Base-by-base conservation (phyloP, 2,113 vertebrate species). In the Cygnus atratus region DNA sequence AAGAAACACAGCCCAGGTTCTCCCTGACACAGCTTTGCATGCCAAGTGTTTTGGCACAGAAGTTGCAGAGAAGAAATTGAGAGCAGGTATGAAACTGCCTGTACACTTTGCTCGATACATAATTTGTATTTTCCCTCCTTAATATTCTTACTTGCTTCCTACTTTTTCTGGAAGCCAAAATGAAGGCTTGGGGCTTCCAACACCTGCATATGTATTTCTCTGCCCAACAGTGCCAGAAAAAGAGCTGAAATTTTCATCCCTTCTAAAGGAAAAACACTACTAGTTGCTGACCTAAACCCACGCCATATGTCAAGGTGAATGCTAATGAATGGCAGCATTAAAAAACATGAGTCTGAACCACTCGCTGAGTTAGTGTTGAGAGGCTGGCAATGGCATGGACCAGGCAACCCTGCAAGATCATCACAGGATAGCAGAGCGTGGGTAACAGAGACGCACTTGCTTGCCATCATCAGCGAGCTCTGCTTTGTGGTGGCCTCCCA, bases 301-400 rank as follows among this genome's bases (percentile, higher is more conserved):
- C 0, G 0, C 21, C 0, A 2, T 68, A 9, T 61, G 44, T 66
- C 39, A 62, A 44, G 19, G 18, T 39, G 31, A 68, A 26, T 22
- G 35, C 13, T 72, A 14, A 13, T 55, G n/a, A 67, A 37, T 21
- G 21, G 11, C 33, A 95, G 31, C 6, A 4, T 66, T 43, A 78
- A 65, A 31, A 91, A 50, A 13, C 55, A 79, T 31, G 62, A 43
- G 25, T 39, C 44, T 66, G 46, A 86, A 35, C 44, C 18, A 22
- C 57, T 70, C 43, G 15, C 0, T 35, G 33, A 62, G 41, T 62
- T 41, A 73, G 22, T 2, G 5, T 33, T 52, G 33, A 79, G 62
- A 71, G 44, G 16, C 39, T 82, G 55, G 39, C 41, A 59, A 59
- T 20, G 3, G 59, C 59, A 22, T 7, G 6, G 52, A 31, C 8